Evolutionary conservation across 1,140 invertebrate species (phyloP).

Genomic region (Pygmarrhopalites habei): DNA sequence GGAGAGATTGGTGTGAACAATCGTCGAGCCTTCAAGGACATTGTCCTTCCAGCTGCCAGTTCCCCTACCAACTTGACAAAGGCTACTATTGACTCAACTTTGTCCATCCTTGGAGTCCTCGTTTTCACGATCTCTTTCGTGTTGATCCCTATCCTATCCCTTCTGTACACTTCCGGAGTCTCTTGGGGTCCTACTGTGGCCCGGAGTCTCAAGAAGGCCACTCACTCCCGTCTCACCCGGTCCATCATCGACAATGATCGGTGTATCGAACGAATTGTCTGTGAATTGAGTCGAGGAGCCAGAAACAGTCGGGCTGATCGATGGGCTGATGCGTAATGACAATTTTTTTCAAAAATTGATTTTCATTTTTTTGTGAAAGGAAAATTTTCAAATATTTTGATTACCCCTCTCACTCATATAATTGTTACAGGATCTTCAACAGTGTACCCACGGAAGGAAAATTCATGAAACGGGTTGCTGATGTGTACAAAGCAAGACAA

Average conservation of each 20-base stretch:
- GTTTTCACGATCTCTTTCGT: not conserved
- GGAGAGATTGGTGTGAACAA: too few relatives aligned
- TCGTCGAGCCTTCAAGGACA: not conserved
- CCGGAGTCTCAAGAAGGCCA: not conserved
- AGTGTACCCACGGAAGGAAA: not conserved
- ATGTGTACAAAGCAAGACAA: not conserved
- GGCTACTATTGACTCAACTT: not conserved
- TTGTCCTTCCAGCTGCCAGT: not conserved
- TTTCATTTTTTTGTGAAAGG: not conserved
- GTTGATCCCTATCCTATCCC: not conserved
- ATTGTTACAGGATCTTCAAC: slow-evolving; percentile 6
- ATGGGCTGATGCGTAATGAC: slow-evolving; percentile 9
- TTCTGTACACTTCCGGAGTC: slow-evolving; percentile 2
- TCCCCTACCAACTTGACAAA: slow-evolving; percentile 1
- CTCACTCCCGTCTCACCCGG: not conserved
- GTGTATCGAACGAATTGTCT: slow-evolving; percentile 12
- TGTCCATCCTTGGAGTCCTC: slow-evolving; percentile 4
- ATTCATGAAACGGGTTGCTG: slow-evolving; percentile 1
- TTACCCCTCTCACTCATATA: not conserved
- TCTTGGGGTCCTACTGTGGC: not conserved
- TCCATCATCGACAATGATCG: not conserved
- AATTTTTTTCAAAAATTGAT: not conserved
- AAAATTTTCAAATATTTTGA: not conserved
- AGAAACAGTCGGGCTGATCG: not conserved
- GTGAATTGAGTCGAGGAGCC: not conserved